These are phyloP conservation scores for Oryzias dopingdopingensis DNA, from an alignment of 2,797 vertebrate species.

Conservation along the genomic window DNA sequence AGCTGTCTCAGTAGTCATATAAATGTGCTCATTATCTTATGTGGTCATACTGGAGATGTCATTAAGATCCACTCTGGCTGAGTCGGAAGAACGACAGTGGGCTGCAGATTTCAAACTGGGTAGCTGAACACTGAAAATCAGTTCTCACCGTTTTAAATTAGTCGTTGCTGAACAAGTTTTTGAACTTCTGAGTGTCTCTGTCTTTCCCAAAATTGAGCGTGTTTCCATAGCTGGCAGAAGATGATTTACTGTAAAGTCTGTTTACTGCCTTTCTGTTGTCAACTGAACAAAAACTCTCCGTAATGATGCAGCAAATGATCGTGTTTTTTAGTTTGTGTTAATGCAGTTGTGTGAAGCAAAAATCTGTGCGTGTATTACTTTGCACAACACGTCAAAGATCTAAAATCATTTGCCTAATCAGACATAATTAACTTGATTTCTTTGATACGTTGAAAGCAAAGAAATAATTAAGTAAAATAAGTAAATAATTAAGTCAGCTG, in stretches of 20 bases:
- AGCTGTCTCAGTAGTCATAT: slow-evolving; percentile 29
- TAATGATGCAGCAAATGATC: slow-evolving; percentile 30
- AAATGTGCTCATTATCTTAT: slow-evolving; percentile 56
- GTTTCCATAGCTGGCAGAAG: slow-evolving; percentile 9
- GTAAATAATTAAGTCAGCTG: too few species aligned
- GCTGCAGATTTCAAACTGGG: slow-evolving; percentile 23
- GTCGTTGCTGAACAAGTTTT: slow-evolving; percentile 19
- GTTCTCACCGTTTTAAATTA: slow-evolving; percentile 42
- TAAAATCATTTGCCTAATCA: not conserved
- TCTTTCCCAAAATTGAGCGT: slow-evolving; percentile 10
- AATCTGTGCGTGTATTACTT: slow-evolving; percentile 21
- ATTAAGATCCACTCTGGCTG: slow-evolving; percentile 38
- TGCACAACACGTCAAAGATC: slow-evolving; percentile 5
- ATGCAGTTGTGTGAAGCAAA: slow-evolving; percentile 23
- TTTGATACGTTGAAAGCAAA: slow-evolving; percentile 30
- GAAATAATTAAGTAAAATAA: slow-evolving; percentile 28
- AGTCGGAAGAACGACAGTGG: slow-evolving; percentile 30
- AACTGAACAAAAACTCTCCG: slow-evolving; percentile 27
- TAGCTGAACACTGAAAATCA: slow-evolving; percentile 43
- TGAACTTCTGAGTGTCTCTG: slow-evolving; percentile 27
- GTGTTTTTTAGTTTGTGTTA: slow-evolving; percentile 25
- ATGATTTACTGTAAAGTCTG: slow-evolving; percentile 20
- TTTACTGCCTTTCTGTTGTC: slow-evolving; percentile 19
- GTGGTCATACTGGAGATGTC: slow-evolving; percentile 49
- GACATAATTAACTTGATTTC: slow-evolving; percentile 28